Percentiles rank a stretch among this genome's conserved stretches.
Conservation (phyloP, 2,888 invertebrate genomes). For the Philopedon plagiatum region DNA sequence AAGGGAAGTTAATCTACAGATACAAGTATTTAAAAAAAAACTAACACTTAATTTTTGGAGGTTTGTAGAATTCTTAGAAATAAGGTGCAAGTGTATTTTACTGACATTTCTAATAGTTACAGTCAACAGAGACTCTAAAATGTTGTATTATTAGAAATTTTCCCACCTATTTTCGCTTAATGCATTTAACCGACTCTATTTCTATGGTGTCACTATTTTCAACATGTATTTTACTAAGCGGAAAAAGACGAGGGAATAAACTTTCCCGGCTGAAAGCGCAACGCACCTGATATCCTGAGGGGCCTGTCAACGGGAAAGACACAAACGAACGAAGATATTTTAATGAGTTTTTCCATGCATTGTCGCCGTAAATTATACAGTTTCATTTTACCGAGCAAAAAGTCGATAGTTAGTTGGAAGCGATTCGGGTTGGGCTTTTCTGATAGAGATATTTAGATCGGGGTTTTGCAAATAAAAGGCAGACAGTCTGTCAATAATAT, state of each 20-base stretch:
- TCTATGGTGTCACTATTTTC: constrained; percentile 21
- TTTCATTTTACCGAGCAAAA: background rate
- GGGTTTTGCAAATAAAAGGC: no score
- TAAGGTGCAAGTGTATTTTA: no score
- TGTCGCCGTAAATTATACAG: background rate
- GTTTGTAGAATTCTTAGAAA: no score
- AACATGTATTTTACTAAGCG: constrained; percentile 9
- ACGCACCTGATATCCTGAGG: constrained; percentile 15
- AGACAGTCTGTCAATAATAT: no score
- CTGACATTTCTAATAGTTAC: no score
- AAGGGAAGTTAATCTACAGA: no score
- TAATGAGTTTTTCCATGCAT: constrained; percentile 20
- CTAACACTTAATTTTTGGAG: no score
- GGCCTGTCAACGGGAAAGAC: background rate
- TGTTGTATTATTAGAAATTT: no score
- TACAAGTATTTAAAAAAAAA: no score
- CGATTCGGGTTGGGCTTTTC: background rate
- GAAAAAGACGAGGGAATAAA: background rate
- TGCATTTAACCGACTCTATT: constrained; percentile 13
- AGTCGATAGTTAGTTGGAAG: background rate
- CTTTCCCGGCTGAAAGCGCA: background rate
- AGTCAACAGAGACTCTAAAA: no score
- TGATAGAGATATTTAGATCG: no score
- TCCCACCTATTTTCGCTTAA: background rate
- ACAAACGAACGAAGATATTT: background rate